A percentile compares a stretch with the other conserved stretches of the same genome.
phyloP scores from a whole-genome alignment of 2,888 invertebrate genomes.

The Lordiphosa andalusiaca region DNA sequence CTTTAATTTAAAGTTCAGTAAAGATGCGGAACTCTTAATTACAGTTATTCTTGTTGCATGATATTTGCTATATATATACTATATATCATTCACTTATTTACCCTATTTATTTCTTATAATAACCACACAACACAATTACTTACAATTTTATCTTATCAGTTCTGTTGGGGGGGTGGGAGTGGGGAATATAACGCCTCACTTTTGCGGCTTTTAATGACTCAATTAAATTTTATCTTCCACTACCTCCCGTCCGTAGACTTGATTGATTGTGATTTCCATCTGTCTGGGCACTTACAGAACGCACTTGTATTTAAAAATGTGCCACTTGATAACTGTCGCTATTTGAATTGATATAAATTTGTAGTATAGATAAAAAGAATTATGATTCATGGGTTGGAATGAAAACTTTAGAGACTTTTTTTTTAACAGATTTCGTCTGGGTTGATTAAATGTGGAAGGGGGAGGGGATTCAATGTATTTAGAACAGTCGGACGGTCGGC shows the following conservation, averaged over 20 bases:
- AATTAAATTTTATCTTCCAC: slow-evolving; percentile 54
- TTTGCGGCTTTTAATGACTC: slow-evolving; percentile 45
- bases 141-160: slow-evolving; percentile 10
- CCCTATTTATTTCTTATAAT: slow-evolving; percentile 23
- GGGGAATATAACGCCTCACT: slow-evolving; percentile 4
- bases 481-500: too few species aligned
- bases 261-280: slow-evolving; percentile 16
- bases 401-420: too few species aligned
- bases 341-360: slow-evolving; percentile 52
- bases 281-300: slow-evolving; percentile 4
- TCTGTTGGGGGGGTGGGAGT: background rate
- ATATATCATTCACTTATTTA: slow-evolving; percentile 1
- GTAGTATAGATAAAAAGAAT: slow-evolving; percentile 36
- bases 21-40: background rate
- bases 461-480: too few species aligned
- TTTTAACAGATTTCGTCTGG: too few species aligned
- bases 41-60: background rate
- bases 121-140: slow-evolving; percentile 17
- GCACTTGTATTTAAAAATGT: slow-evolving; percentile 9
- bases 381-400: too few species aligned
- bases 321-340: slow-evolving; percentile 22
- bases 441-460: too few species aligned
- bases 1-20: slow-evolving; percentile 10
- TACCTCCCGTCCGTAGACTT: slow-evolving; percentile 13
- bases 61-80: background rate